phyloP scores from a whole-genome alignment of 2,888 invertebrate genomes.

The Aproaerema taeniolella region DNA sequence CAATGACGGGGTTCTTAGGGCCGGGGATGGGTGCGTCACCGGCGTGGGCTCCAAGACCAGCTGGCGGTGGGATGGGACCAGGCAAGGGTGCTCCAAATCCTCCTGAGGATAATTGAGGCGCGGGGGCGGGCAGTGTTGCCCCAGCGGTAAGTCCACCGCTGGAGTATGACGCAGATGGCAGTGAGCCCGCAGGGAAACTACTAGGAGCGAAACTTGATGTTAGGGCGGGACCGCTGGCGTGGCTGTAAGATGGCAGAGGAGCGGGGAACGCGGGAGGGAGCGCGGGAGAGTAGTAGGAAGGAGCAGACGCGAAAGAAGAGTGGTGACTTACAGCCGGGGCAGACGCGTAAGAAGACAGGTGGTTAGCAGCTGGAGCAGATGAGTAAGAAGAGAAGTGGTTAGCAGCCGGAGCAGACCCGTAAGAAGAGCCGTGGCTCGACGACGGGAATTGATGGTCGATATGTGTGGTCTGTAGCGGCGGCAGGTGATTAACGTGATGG shows the following conservation, averaged over 20 bases:
- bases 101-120: conserved; percentile 12
- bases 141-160: conserved; percentile 21
- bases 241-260: background rate
- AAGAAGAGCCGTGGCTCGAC: background rate
- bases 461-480: conserved; percentile 8
- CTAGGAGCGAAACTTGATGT: conserved; percentile 56
- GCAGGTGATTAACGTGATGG: conserved; percentile 20
- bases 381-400: background rate
- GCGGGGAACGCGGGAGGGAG: background rate
- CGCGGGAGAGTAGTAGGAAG: background rate
- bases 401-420: background rate
- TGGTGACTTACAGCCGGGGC: background rate
- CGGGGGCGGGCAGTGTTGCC: conserved; percentile 2
- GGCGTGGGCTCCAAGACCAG: conserved; percentile 22
- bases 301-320: background rate
- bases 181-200: conserved; percentile 60
- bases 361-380: background rate
- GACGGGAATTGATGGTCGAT: conserved; percentile 10
- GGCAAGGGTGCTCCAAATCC: background rate
- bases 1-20: conserved; percentile 56
- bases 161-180: conserved; percentile 58
- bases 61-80: conserved; percentile 5
- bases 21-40: conserved; percentile 46
- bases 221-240: background rate
- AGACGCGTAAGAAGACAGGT: background rate